Evolutionary conservation across 2,113 vertebrate genomes (phyloP).

Genomic region (Colius striatus): DNA sequence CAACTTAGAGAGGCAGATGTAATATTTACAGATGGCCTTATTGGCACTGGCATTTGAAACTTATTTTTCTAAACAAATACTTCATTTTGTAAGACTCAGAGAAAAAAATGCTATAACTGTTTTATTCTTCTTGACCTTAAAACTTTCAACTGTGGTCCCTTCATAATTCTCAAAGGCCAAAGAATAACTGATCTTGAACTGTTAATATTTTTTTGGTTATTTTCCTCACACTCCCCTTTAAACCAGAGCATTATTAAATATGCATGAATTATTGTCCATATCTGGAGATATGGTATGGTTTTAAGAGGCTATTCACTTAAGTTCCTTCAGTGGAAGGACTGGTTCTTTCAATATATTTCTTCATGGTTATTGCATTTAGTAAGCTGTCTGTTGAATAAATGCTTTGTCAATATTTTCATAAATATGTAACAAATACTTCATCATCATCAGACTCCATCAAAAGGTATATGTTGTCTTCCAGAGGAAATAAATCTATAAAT

Average conservation of each 20-base stretch:
- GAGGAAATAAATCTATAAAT: not conserved
- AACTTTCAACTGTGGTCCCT: not conserved
- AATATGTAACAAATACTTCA: too few relatives aligned
- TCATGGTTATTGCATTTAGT: not conserved
- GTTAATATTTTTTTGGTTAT: not conserved
- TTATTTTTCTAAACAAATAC: not conserved
- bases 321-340: not conserved
- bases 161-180: not conserved
- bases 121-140: not conserved
- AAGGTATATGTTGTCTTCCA: not conserved
- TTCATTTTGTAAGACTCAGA: not conserved
- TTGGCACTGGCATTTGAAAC: not conserved
- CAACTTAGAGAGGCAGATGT: not conserved
- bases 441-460: not conserved
- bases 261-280: not conserved
- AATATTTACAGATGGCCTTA: not conserved
- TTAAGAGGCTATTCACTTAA: not conserved
- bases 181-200: not conserved
- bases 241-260: not conserved
- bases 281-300: not conserved
- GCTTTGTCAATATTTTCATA: not conserved
- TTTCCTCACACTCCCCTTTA: not conserved
- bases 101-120: not conserved
- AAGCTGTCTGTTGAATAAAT: not conserved
- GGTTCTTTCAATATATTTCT: not conserved